phyloP scores from a whole-genome alignment of 2,888 invertebrate genomes.

The Dorcus hopei region DNA sequence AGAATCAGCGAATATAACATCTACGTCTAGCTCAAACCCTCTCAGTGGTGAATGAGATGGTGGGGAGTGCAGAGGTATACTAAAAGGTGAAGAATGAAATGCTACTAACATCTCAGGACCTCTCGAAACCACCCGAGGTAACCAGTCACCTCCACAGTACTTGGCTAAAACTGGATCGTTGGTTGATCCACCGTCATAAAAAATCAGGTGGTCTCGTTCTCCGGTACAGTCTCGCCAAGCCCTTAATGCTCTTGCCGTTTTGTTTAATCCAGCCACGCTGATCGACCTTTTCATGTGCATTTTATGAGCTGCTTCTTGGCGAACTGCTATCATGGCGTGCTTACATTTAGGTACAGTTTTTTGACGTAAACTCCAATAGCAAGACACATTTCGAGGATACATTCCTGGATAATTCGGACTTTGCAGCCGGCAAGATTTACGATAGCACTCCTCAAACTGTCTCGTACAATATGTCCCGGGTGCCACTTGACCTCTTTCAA shows the following conservation, averaged over 20 bases:
- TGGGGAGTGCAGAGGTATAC: constrained; percentile 70
- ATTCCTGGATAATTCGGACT: constrained; percentile 90
- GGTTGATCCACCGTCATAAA: constrained; percentile 80
- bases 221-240: constrained; percentile 84
- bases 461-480: constrained; percentile 63
- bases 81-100: constrained; percentile 81
- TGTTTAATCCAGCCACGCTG: constrained; percentile 67
- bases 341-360: constrained; percentile 84
- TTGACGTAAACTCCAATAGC: constrained; percentile 84
- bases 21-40: constrained; percentile 83
- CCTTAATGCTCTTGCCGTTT: constrained; percentile 65
- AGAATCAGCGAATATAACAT: constrained; percentile 83
- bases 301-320: constrained; percentile 71
- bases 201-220: constrained; percentile 78
- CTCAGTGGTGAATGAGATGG: constrained; percentile 66
- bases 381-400: constrained; percentile 85
- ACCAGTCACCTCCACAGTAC: constrained; percentile 85
- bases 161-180: constrained; percentile 81
- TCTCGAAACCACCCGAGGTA: constrained; percentile 73
- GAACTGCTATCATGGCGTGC: constrained; percentile 85
- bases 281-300: constrained; percentile 68
- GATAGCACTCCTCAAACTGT: constrained; percentile 83
- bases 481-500: constrained; percentile 81
- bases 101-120: constrained; percentile 85
- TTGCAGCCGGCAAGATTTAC: constrained; percentile 79